Base-by-base conservation (phyloP, 2,113 vertebrate genomes). In the Thomomys bottae region DNA sequence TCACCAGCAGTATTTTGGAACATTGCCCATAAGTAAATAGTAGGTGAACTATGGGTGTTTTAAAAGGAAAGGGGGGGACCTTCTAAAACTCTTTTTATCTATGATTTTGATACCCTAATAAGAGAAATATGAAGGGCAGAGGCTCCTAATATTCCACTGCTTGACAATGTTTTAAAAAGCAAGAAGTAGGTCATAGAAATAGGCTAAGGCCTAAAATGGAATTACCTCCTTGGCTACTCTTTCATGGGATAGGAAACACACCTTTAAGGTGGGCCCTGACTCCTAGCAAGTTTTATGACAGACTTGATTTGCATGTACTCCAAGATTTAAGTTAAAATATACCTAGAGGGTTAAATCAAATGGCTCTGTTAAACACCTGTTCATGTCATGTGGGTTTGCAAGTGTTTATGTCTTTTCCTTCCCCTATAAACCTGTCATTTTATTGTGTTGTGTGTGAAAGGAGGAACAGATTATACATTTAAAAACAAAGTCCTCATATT, bases 141-240 rank as follows among this genome's bases (percentile, higher is more conserved):
- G 81, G 32, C 72, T 88, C 36, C 54, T 80, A 82, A n/a, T 49
- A 81, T 84, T 78, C 28, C 20, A 40, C 36, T 64, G 17, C 61
- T 87, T 73, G 87, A 92, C 64, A 73, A 6, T 82, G 36, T 94
- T 94, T 82, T 40, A 88, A 88, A 90, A 88, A 75, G 45, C 70
- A 89, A 87, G 82, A 94, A 94, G 42, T 96, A 81, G 96, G 96
- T 96, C 95, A 88, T 87, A 36, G 78, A 96, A 93, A 34, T 94
- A 92, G 94, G 92, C 66, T 96, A 93, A 24, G 89, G 40, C 36
- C 63, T 90, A 64, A 78, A 73, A 77, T 92, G 84, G 87, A 92
- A 92, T 64, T 94, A 67, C 54, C 75, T 92, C 57, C 12, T 40
- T 84, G 90, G 68, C 24, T 92, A 6, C 59, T 57, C 71, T 88